Percentiles rank a stretch among this genome's conserved stretches.
Conservation (phyloP, 2,888 invertebrate genomes). For the Ophraella communa region DNA sequence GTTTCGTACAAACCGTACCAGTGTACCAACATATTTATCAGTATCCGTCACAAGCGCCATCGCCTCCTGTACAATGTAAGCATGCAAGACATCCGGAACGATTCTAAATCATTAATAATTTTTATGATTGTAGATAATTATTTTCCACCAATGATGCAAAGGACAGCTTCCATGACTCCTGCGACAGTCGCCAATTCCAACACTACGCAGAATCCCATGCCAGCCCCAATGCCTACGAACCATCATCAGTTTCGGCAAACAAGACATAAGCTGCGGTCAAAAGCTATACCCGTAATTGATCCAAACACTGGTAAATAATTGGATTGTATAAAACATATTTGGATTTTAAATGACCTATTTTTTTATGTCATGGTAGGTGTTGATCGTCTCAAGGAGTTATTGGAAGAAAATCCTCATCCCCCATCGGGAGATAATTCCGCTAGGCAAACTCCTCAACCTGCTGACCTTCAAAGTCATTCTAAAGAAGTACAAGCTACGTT, state of each 20-base stretch:
- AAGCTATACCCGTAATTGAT: constrained; percentile 58
- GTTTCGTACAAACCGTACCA: constrained; percentile 38
- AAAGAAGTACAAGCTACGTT: constrained; percentile 57
- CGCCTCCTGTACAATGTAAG: constrained; percentile 40
- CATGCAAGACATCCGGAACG: no score
- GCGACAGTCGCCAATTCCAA: constrained; percentile 43
- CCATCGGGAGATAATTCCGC: constrained; percentile 61
- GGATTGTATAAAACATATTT: no score
- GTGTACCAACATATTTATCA: constrained; percentile 36
- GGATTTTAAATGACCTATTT: no score
- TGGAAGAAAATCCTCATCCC: constrained; percentile 56
- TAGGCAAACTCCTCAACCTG: constrained; percentile 61
- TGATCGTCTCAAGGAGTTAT: constrained; percentile 59
- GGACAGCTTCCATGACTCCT: constrained; percentile 26
- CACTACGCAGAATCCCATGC: constrained; percentile 41
- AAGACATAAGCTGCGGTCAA: constrained; percentile 36
- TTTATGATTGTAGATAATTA: constrained; percentile 26
- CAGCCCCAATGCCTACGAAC: constrained; percentile 20
- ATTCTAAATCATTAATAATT: no score
- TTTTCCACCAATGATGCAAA: constrained; percentile 25
- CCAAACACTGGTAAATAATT: constrained; percentile 52
- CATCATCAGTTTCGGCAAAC: constrained; percentile 36
- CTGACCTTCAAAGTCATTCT: constrained; percentile 38
- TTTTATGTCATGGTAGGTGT: no score
- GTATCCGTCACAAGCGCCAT: constrained; percentile 35